Base-by-base conservation (phyloP, 2,113 vertebrate species). In the Neolamprologus caudopunctatus region DNA sequence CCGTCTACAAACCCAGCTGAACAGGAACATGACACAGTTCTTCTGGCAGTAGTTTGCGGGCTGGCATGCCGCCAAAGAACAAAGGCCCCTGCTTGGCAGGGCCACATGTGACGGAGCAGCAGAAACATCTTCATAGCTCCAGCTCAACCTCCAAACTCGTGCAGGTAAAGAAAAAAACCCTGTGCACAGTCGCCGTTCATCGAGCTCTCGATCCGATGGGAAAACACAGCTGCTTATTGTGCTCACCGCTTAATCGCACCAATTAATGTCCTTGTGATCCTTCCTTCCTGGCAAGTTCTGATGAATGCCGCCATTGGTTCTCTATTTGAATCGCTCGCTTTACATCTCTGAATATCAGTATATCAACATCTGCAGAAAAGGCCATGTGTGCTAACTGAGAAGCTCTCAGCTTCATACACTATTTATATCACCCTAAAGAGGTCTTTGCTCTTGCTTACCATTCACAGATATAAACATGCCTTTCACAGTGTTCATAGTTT, bases 181-280 rank as follows among this genome's bases (percentile, higher is more conserved):
- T n/a, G 92, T 9, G 81, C 83, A 31, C 51, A 61, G 80, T 63
- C 31, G 50, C 37, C 11, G 40, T 80, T 55, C 80, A 80, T 31
- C 16, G 21, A 54, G 57, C 80, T 50, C 61, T 84, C 40, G 17
- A 81, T 75, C 80, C 13, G 3, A 57, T 40, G 82, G 55, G n/a
- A 83, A 88, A 90, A 85, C 89, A 80, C 91, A 95, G 92, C 92
- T 94, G 91, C 79, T 89, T 81, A 79, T 80, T 87, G 86, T 89
- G 85, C 81, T 80, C 47, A 1, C 57, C 2, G 19, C 37, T 40
- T 13, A 24, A 91, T 94, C 85, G 80, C 19, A 79, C 89, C 86
- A 93, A 91, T 94, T 94, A 90, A 91, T 89, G 88, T 91, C 61
- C 47, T 89, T 75, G 13, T 88, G 86, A 89, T 91, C 54, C 91